Evolutionary conservation across 2,888 invertebrate species (phyloP).

Genomic region (Linyphia triangularis): DNA sequence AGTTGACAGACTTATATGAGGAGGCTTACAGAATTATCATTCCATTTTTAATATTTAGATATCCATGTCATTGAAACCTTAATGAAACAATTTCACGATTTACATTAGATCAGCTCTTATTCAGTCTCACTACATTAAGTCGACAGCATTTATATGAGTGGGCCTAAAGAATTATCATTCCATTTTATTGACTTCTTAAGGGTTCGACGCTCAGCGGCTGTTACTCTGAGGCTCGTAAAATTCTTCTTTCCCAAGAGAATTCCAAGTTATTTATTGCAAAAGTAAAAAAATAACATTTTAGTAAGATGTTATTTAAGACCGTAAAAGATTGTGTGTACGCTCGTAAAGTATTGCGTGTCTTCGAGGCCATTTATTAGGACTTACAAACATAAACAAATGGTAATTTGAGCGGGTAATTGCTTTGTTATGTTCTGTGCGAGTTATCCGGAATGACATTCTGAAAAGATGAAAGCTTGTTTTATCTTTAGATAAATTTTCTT

Average conservation of each 20-base stretch:
- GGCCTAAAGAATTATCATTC: not conserved
- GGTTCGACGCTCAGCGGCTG: conserved; percentile 35
- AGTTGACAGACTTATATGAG: conserved; percentile 14
- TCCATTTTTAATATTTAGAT: too few relatives aligned
- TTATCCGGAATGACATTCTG: not conserved
- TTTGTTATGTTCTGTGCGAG: conserved; percentile 28
- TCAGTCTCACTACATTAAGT: conserved; percentile 9
- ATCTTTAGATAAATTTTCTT: too few relatives aligned
- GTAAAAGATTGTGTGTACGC: conserved; percentile 2
- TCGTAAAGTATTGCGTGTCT: conserved; percentile 48
- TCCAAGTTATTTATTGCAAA: conserved; percentile 32
- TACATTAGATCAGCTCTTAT: conserved; percentile 10
- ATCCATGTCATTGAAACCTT: not conserved
- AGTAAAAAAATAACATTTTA: conserved; percentile 20
- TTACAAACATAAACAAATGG: conserved; percentile 32
- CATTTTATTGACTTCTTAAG: conserved; percentile 36
- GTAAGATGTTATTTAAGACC: conserved; percentile 19
- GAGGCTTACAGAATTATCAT: too few relatives aligned
- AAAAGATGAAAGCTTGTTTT: too few relatives aligned
- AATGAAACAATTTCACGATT: not conserved
- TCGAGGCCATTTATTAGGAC: conserved; percentile 1
- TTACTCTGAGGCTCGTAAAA: conserved; percentile 27
- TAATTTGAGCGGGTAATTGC: conserved; percentile 22
- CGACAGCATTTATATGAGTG: conserved; percentile 16
- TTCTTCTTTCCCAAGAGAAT: conserved; percentile 1